phyloP scores from a whole-genome alignment of 2,888 invertebrate species.

The Diaperis boleti region DNA sequence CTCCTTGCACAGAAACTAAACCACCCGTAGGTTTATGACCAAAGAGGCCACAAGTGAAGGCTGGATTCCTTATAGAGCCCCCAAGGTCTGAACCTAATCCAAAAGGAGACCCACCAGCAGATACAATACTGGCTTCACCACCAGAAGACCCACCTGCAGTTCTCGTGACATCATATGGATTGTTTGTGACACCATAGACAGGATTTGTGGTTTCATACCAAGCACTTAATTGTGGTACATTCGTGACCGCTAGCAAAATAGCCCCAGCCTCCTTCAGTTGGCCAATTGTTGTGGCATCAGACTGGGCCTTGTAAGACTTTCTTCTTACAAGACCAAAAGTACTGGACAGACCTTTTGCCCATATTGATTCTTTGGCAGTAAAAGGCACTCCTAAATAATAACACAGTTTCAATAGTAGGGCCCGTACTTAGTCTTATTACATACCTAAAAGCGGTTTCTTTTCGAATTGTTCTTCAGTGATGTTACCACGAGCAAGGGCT shows the following conservation, averaged over 20 bases:
- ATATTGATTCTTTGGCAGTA: conserved; percentile 90
- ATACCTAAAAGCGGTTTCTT: conserved; percentile 82
- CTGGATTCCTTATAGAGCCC: conserved; percentile 95
- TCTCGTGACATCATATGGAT: conserved; percentile 89
- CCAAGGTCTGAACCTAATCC: conserved; percentile 94
- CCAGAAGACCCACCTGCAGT: conserved; percentile 96
- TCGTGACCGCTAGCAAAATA: conserved; percentile 77
- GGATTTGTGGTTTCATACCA: conserved; percentile 93
- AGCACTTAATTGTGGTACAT: conserved; percentile 93
- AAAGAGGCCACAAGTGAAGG: conserved; percentile 90
- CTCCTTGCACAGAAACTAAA: conserved; percentile 69
- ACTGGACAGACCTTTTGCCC: conserved; percentile 78
- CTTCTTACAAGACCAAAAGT: conserved; percentile 78
- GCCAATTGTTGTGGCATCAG: conserved; percentile 84
- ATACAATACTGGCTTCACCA: conserved; percentile 82
- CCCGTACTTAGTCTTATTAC: background rate
- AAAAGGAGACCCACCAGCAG: conserved; percentile 84
- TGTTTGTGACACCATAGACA: conserved; percentile 88
- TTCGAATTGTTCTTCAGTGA: conserved; percentile 74
- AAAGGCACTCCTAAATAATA: conserved; percentile 84
- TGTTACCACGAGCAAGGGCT: conserved; percentile 71
- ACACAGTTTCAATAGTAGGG: background rate
- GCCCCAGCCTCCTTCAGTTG: conserved; percentile 84
- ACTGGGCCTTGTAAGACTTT: conserved; percentile 71
- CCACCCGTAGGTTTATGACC: conserved; percentile 82